Evolutionary conservation across 2,888 invertebrate species (phyloP), one percentile per base, ranked within the genome.

Genomic region (Mesoligia furuncula): DNA sequence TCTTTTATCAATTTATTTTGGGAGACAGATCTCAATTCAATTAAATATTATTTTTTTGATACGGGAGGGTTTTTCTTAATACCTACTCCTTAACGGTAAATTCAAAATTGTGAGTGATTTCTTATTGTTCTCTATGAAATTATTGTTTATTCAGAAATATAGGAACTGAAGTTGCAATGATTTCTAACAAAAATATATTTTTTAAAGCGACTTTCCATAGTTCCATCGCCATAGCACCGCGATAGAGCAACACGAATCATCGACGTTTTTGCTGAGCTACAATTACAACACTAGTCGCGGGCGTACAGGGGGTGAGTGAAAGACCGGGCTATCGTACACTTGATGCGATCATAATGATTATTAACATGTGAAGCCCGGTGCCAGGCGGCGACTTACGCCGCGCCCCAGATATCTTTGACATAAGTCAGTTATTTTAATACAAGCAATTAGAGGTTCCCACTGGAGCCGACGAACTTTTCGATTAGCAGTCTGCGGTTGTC

Each of bases 311-410:
- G 89, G 90, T 87, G 92, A 91, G 93, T 92, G 81, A 90, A 91
- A 92, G 92, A 89, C 92, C 89, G 90, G 93, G 94, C 95, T 95
- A 95, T 95, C 95, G 96, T 95, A 95, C 94, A 96, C 96, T 96
- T 95, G 96, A 96, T 96, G 94, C 93, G 96, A 96, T 96, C 96
- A 96, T 95, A 96, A 96, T 95, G 96, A 96, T 96, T 96, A 96
- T 96, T 96, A 96, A 96, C 96, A 96, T 96, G 96, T 96, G 95
- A 95, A 93, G 92, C 93, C 54, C 92, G 90, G 95, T 96, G 90
- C 97, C 95, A 95, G 95, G 94, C 94, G 91, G 95, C 92, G 93
- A 90, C 92, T 92, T 93, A 93, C 92, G 90, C 87, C 91, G 87
- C 94, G 93, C 94, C 95, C 96, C 93, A 95, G 95, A 96, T 95